These are phyloP conservation scores for Melieria omissa DNA, from an alignment of 2,888 invertebrate species.

Conservation along the genomic window DNA sequence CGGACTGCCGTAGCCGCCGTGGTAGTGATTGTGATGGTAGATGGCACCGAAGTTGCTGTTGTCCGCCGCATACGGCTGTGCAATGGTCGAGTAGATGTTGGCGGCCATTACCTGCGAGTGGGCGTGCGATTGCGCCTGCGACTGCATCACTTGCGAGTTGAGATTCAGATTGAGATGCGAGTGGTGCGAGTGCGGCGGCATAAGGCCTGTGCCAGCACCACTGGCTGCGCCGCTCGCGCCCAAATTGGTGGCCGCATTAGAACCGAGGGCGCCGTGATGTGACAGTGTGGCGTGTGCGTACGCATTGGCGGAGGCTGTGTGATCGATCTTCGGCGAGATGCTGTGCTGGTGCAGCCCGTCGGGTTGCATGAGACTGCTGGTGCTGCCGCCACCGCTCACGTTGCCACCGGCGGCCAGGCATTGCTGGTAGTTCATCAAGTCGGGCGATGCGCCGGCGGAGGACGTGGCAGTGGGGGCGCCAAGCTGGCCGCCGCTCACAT, in stretches of 20 bases:
- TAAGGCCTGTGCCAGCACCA: constrained; percentile 14
- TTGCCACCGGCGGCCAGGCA: constrained; percentile 40
- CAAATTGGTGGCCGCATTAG: constrained; percentile 11
- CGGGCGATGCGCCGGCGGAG: constrained; percentile 63
- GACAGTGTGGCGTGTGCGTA: constrained; percentile 21
- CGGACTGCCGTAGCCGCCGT: constrained; percentile 59
- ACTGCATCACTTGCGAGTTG: constrained; percentile 37
- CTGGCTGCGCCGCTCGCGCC: constrained; percentile 11
- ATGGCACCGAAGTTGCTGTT: constrained; percentile 66
- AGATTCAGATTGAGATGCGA: constrained; percentile 46
- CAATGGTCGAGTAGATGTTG: constrained; percentile 61
- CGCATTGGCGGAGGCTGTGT: constrained; percentile 30
- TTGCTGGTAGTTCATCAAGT: constrained; percentile 56
- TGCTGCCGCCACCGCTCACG: constrained; percentile 34
- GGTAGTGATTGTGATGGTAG: constrained; percentile 64
- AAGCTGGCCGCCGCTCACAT: constrained; percentile 39
- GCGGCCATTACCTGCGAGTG: constrained; percentile 56
- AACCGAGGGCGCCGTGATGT: constrained; percentile 26
- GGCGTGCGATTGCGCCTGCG: constrained; percentile 34
- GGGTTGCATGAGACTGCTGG: constrained; percentile 31
- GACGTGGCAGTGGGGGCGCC: constrained; percentile 53
- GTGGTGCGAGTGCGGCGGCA: constrained; percentile 37
- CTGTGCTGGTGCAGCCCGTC: constrained; percentile 30
- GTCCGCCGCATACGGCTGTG: constrained; percentile 64
- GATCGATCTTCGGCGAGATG: constrained; percentile 43